These are phyloP conservation scores for Frieseomelitta varia DNA, from an alignment of 1,140 invertebrate genomes.

Conservation along the genomic window DNA sequence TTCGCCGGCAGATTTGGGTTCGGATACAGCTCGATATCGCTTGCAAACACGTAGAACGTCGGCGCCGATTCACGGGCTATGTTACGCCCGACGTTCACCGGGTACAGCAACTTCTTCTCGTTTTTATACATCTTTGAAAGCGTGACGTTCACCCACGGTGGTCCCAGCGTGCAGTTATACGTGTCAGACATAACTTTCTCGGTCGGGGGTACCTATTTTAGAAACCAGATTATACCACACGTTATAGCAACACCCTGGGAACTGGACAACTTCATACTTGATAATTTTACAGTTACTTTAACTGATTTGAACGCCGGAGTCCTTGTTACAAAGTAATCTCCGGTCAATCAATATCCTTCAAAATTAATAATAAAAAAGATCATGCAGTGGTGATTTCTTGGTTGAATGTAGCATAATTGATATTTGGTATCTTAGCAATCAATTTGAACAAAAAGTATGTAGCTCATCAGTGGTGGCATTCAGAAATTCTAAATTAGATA, in stretches of 20 bases:
- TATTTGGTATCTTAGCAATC: neutral
- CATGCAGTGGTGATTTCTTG: neutral
- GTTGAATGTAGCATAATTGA: neutral
- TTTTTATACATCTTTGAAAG: slow-evolving; percentile 88
- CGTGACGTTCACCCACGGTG: slow-evolving; percentile 87
- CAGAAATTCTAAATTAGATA: too few relatives aligned
- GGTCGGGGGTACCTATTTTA: slow-evolving; percentile 85
- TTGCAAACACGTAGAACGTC: slow-evolving; percentile 92
- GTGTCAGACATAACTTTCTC: slow-evolving; percentile 84
- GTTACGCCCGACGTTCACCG: slow-evolving; percentile 94
- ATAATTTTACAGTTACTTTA: neutral
- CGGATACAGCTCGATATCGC: slow-evolving; percentile 94
- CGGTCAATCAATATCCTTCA: neutral
- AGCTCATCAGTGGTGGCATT: too few relatives aligned
- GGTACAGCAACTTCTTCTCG: slow-evolving; percentile 91
- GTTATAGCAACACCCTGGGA: neutral
- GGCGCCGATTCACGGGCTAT: slow-evolving; percentile 90
- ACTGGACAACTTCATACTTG: neutral
- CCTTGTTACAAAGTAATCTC: neutral
- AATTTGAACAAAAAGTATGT: too few relatives aligned
- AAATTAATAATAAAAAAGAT: neutral
- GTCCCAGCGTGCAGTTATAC: slow-evolving; percentile 87
- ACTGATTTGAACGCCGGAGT: too few relatives aligned
- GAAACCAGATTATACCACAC: neutral
- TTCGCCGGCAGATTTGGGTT: slow-evolving; percentile 89